A percentile compares a stretch with the other conserved stretches of the same genome.
Conservation (phyloP, 1,140 invertebrate genomes). For the Panulirus ornatus region DNA sequence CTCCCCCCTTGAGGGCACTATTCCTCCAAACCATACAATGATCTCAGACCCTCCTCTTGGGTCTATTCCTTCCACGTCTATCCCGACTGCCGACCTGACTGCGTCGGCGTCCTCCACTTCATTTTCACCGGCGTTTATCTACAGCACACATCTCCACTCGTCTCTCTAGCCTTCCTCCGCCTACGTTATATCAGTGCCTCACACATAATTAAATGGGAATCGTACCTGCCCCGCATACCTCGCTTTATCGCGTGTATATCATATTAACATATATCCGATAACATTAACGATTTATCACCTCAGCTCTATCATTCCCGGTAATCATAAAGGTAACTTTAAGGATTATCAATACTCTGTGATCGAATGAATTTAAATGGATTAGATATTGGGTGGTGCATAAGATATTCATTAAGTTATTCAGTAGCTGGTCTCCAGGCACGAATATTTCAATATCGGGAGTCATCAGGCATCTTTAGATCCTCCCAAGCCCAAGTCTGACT, state of each 20-base stretch:
- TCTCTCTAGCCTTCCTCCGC: neutral
- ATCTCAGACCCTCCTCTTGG: too few species aligned
- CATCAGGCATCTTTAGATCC: too few species aligned
- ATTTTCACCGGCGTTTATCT: neutral
- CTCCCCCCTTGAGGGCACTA: too few species aligned
- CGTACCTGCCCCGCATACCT: neutral
- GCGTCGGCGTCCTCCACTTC: too few species aligned
- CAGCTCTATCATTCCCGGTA: neutral
- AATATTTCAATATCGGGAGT: neutral
- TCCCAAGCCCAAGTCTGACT: too few species aligned
- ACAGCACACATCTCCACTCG: too few species aligned
- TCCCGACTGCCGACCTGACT: too few species aligned
- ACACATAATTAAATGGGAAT: neutral
- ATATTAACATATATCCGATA: neutral
- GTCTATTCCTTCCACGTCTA: too few species aligned
- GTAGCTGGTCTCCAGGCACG: neutral
- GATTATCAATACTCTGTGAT: neutral
- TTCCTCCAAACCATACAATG: too few species aligned
- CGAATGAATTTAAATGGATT: constrained; percentile 7
- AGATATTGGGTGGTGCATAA: neutral
- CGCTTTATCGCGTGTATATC: neutral
- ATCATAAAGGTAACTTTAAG: neutral
- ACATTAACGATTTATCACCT: neutral
- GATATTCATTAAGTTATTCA: constrained; percentile 11
- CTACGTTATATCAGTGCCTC: neutral